Conservation (phyloP, 2,888 invertebrate genomes). For the Pinctada fucata region DNA sequence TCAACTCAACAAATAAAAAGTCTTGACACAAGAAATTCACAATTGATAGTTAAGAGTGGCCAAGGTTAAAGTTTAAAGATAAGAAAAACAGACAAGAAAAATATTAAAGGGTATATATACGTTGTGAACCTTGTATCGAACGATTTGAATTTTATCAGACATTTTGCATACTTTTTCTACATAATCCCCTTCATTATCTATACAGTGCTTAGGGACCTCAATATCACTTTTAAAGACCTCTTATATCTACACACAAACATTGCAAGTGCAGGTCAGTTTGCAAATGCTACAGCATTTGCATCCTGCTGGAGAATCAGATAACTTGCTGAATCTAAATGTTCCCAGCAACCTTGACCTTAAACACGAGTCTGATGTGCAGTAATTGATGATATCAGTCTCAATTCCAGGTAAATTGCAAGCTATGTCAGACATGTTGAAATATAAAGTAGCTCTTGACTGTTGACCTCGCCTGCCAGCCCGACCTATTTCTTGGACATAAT, state of each 20-base stretch:
- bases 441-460: slow-evolving; percentile 28
- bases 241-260: slow-evolving; percentile 14
- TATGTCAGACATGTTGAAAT: slow-evolving; percentile 34
- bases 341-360: slow-evolving; percentile 29
- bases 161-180: too few relatives aligned
- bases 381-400: slow-evolving; percentile 37
- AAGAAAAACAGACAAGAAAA: too few relatives aligned
- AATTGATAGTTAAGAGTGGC: too few relatives aligned
- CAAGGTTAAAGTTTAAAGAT: too few relatives aligned
- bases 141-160: too few relatives aligned
- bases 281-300: slow-evolving; percentile 41
- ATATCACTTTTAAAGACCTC: slow-evolving; percentile 2
- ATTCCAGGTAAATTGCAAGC: slow-evolving; percentile 42
- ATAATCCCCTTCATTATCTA: too few relatives aligned
- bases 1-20: too few relatives aligned
- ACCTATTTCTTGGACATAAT: slow-evolving; percentile 44
- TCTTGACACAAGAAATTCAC: too few relatives aligned
- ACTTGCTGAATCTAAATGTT: slow-evolving; percentile 37
- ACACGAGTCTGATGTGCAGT: slow-evolving; percentile 39
- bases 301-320: not conserved
- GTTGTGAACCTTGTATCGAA: too few relatives aligned
- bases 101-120: too few relatives aligned
- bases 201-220: too few relatives aligned
- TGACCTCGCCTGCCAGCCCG: slow-evolving; percentile 39
- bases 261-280: slow-evolving; percentile 23